Conservation (phyloP, 2,888 invertebrate genomes). For the Agriopis marginaria region DNA sequence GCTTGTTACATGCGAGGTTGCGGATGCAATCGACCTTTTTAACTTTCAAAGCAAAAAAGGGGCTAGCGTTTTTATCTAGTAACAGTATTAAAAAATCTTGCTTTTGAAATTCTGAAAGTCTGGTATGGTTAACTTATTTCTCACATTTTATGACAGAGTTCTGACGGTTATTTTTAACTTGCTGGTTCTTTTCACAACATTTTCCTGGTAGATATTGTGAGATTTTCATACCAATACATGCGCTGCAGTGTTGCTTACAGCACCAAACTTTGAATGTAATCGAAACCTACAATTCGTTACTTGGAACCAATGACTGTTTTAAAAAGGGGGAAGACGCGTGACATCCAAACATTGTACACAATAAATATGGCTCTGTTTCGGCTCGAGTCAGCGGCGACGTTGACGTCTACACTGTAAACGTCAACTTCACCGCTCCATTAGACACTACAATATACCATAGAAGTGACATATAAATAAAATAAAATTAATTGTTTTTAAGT, state of each 20-base stretch:
- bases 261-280: not conserved
- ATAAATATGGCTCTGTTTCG: too few relatives aligned
- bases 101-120: not conserved
- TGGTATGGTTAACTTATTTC: too few relatives aligned
- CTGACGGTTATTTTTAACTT: not conserved
- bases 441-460: too few relatives aligned
- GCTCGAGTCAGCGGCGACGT: too few relatives aligned
- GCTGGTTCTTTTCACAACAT: not conserved
- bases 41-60: constrained; percentile 3
- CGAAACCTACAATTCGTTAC: not conserved
- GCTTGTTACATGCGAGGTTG: not conserved
- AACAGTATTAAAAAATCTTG: not conserved
- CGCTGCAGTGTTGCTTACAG: not conserved
- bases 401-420: too few relatives aligned
- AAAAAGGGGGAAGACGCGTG: too few relatives aligned
- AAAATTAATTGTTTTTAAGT: too few relatives aligned
- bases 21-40: constrained; percentile 12
- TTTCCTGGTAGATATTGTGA: not conserved
- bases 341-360: too few relatives aligned
- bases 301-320: too few relatives aligned
- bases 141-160: not conserved
- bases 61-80: too few relatives aligned
- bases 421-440: too few relatives aligned
- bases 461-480: too few relatives aligned
- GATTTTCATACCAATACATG: not conserved